Evolutionary conservation across 2,888 invertebrate species (phyloP), one percentile per base, ranked within the genome.

Genomic region (Callosobruchus maculatus): DNA sequence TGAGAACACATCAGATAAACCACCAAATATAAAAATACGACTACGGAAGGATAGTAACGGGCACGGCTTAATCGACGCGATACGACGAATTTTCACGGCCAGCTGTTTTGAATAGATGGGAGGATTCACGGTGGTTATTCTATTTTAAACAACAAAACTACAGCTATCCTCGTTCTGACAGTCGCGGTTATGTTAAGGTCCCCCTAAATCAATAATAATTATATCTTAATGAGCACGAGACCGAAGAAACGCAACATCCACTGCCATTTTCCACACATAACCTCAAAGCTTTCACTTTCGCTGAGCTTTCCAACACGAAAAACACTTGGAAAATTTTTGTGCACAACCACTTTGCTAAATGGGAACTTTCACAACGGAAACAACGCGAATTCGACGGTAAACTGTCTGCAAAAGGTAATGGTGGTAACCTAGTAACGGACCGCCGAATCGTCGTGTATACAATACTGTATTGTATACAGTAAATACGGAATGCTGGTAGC

Each of bases 61-160:
- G 20, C 68, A 72, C 68, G 21, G n/a, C 66, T 73, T 73, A 67
- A 73, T 73, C 70, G 70, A 73, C 70, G 26, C 13, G 73, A 70
- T 70, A 72, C 69, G 49, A 49, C 3, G 9, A 3, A 70, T 31
- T 22, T 21, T 13, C 66, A 69, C 31, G 13, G 7, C 49, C 49
- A 49, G 49, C 49, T 49, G 49, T 49, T 49, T 49, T 49, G 49
- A 49, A 49, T 49, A 49, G 49, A 49, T 13, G 7, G 26, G 7
- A 4, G 26, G 7, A 2, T n/a, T n/a, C n/a, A n/a, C n/a, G n/a
- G n/a, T n/a, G n/a, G n/a, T n/a, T n/a, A n/a, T n/a, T n/a, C n/a
- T n/a, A n/a, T n/a, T n/a, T n/a, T n/a, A n/a, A n/a, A n/a, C n/a
- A n/a, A n/a, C n/a, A n/a, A n/a, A n/a, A n/a, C 4, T 5, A 30